phyloP scores from a whole-genome alignment of 1,140 invertebrate species.

The Tribolium castaneum region DNA sequence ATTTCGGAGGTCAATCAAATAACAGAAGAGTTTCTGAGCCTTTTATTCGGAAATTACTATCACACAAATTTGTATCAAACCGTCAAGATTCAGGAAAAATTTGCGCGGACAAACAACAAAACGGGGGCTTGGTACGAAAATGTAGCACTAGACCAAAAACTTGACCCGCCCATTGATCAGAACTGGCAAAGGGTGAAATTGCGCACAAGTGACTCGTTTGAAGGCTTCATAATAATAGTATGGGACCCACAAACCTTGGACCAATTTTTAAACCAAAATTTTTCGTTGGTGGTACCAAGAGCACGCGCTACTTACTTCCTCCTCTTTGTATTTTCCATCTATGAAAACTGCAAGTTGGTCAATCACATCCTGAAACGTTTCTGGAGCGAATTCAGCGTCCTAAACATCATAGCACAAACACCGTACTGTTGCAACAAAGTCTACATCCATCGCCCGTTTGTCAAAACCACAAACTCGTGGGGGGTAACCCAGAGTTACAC shows the following conservation, averaged over 20 bases:
- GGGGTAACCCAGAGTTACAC: background rate
- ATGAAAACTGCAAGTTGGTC: background rate
- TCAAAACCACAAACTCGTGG: background rate
- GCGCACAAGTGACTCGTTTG: background rate
- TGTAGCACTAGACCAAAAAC: background rate
- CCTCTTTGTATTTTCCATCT: background rate
- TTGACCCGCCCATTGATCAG: background rate
- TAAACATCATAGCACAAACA: background rate
- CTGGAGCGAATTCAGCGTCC: background rate
- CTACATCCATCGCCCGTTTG: slow-evolving; percentile 1
- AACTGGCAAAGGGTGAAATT: background rate
- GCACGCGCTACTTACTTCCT: background rate
- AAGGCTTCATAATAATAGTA: background rate
- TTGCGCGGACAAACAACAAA: background rate
- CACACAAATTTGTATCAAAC: background rate
- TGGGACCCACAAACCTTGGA: background rate
- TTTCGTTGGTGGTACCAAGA: background rate
- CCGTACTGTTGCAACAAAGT: background rate
- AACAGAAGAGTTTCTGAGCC: background rate
- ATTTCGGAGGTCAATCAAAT: background rate
- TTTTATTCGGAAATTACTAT: background rate
- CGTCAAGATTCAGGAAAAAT: background rate
- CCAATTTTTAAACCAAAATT: background rate
- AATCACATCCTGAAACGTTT: background rate
- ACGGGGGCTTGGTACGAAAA: background rate